Conservation (phyloP, 2,888 invertebrate species). For the Rhamphomyia laevipes region DNA sequence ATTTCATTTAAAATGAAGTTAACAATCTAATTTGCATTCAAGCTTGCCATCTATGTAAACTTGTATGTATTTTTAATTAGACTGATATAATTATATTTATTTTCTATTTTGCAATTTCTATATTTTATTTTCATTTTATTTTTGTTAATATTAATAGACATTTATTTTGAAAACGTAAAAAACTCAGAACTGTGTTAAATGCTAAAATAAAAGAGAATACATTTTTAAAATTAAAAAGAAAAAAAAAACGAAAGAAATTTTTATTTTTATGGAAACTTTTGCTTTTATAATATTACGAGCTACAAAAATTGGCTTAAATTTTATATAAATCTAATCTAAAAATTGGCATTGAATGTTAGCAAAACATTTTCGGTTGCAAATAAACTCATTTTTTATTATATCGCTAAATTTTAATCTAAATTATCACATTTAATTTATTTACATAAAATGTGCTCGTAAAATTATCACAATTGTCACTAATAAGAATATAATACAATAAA, state of each 20-base stretch:
- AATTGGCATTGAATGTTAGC: no score
- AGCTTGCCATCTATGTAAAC: no score
- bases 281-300: no score
- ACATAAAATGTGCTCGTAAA: neutral
- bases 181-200: conserved; percentile 20
- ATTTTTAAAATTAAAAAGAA: neutral
- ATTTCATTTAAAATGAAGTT: no score
- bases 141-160: neutral
- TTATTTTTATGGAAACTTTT: neutral
- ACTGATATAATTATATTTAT: no score
- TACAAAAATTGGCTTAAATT: no score
- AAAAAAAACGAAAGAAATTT: neutral
- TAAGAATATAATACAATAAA: no score
- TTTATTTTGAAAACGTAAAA: conserved; percentile 18
- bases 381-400: no score
- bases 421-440: neutral
- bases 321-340: no score
- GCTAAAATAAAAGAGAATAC: conserved; percentile 5
- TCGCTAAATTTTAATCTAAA: neutral
- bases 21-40: no score
- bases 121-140: conserved; percentile 2
- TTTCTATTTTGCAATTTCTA: conserved; percentile 5
- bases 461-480: neutral
- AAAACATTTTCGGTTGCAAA: no score
- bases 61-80: neutral